These are phyloP conservation scores for Cyanocitta stelleri DNA, from an alignment of 2,113 vertebrate species.

Conservation along the genomic window DNA sequence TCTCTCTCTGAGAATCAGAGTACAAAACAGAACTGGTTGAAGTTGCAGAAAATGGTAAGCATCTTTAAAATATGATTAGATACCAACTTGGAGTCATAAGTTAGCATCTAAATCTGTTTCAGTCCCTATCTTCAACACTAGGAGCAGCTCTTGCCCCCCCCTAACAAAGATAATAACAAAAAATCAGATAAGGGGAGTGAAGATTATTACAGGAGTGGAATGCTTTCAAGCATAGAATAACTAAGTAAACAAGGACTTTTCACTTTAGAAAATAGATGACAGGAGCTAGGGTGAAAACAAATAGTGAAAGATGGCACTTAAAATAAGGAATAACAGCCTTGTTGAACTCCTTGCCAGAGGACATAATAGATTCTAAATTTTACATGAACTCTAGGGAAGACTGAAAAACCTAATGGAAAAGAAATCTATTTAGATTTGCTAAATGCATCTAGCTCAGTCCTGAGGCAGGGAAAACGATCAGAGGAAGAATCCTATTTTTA, in stretches of 20 bases:
- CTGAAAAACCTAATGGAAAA: neutral
- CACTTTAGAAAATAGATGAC: neutral
- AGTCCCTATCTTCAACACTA: neutral
- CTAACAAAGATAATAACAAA: neutral
- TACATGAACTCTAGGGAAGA: neutral
- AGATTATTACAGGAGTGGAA: neutral
- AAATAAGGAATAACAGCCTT: neutral
- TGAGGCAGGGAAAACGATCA: neutral
- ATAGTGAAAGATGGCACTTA: neutral
- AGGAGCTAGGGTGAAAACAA: neutral
- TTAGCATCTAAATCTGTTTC: neutral
- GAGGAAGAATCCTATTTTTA: neutral
- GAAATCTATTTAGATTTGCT: conserved; percentile 30
- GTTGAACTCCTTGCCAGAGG: conserved; percentile 6
- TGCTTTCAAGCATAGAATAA: neutral
- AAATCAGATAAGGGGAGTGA: neutral
- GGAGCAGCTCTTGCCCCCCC: neutral
- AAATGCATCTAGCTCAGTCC: conserved; percentile 13
- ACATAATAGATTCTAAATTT: conserved; percentile 23
- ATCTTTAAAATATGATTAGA: neutral
- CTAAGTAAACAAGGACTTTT: neutral
- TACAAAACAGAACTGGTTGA: neutral
- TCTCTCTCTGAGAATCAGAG: neutral
- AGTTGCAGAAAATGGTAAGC: neutral
- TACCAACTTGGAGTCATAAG: neutral